Evolutionary conservation across 37 sponge, comb jelly and placozoan species (phyloP).

Genomic region (Oscarella lobularis): DNA sequence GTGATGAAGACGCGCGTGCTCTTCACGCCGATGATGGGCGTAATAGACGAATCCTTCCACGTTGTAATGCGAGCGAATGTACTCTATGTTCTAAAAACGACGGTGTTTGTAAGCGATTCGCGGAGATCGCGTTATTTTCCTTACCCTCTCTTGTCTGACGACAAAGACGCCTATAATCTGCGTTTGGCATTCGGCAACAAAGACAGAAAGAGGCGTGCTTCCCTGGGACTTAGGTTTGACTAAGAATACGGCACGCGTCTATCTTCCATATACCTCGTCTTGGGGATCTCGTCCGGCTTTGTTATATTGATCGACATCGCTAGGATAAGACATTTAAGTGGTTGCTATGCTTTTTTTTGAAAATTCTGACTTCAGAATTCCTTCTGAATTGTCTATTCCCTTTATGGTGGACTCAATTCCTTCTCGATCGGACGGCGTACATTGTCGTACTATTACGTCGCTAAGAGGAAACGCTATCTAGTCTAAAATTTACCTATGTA

Average conservation of each 20-base stretch:
- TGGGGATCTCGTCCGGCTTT: background rate
- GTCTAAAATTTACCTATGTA: background rate
- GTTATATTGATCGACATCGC: background rate
- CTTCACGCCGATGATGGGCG: conserved; percentile 57
- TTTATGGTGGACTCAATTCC: background rate
- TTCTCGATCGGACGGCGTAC: background rate
- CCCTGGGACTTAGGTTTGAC: background rate
- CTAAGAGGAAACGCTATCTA: background rate
- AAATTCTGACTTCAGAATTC: background rate
- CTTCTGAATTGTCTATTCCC: background rate
- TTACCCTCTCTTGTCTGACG: conserved; percentile 19
- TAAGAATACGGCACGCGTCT: background rate
- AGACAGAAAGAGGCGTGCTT: background rate
- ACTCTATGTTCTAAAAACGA: conserved; percentile 51
- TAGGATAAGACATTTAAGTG: background rate
- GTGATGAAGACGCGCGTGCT: conserved; percentile 78
- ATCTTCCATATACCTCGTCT: background rate
- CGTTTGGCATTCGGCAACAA: background rate
- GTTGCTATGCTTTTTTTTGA: background rate
- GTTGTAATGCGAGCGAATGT: conserved; percentile 80
- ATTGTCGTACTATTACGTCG: background rate
- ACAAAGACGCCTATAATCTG: background rate
- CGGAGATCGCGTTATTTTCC: background rate
- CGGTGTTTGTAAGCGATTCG: background rate
- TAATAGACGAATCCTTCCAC: conserved; percentile 92